Percentiles rank a stretch among this genome's conserved stretches.
These are phyloP conservation scores for Drosophila arizonae DNA, from an alignment of 1,140 invertebrate species.

Conservation along the genomic window DNA sequence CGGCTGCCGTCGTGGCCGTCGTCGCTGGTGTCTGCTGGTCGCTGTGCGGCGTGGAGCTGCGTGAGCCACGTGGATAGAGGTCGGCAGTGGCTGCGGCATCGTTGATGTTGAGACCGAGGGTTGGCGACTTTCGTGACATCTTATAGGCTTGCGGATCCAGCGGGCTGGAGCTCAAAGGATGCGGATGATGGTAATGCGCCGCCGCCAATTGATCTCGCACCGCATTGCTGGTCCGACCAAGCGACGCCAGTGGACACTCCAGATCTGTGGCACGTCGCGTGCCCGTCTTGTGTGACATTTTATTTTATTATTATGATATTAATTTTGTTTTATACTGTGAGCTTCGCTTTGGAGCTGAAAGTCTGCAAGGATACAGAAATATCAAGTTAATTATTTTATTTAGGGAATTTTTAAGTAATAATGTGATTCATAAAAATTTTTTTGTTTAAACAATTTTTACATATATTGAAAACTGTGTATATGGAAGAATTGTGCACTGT, in stretches of 20 bases:
- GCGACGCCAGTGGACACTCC: slow-evolving; percentile 85
- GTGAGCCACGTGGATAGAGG: slow-evolving; percentile 40
- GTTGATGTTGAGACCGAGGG: slow-evolving; percentile 64
- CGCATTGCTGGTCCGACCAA: slow-evolving; percentile 84
- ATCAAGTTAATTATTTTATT: background rate
- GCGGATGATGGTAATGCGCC: slow-evolving; percentile 79
- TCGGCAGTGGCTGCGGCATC: slow-evolving; percentile 50
- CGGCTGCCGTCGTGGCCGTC: slow-evolving; percentile 39
- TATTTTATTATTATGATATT: slow-evolving; percentile 1
- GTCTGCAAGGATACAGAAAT: slow-evolving; percentile 31
- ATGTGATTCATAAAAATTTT: too few species aligned
- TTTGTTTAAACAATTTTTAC: too few species aligned
- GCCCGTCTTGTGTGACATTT: slow-evolving; percentile 76
- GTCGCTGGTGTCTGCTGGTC: slow-evolving; percentile 40
- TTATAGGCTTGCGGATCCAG: slow-evolving; percentile 83
- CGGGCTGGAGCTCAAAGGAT: slow-evolving; percentile 83
- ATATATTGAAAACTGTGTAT: too few species aligned
- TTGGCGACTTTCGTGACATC: slow-evolving; percentile 82
- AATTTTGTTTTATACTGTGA: background rate
- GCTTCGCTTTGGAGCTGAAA: slow-evolving; percentile 11
- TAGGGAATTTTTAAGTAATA: too few species aligned
- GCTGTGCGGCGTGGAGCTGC: slow-evolving; percentile 50
- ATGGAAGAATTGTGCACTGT: too few species aligned
- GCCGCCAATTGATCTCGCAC: slow-evolving; percentile 69
- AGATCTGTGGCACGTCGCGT: slow-evolving; percentile 68